These are phyloP conservation scores for Bungarus multicinctus DNA, from an alignment of 2,113 vertebrate genomes.

Conservation along the genomic window DNA sequence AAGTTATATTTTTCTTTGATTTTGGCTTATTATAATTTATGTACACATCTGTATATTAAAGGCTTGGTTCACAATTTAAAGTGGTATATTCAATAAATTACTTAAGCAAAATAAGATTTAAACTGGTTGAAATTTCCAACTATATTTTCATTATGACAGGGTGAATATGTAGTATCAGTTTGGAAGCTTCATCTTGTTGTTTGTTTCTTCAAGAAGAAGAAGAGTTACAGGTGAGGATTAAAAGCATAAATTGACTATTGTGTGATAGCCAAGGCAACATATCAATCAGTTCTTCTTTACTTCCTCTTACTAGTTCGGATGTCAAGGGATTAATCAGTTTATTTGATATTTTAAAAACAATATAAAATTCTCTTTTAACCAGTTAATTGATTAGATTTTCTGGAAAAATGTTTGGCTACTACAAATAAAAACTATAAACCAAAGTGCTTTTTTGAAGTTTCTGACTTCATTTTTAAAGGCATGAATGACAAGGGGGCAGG, in stretches of 20 bases:
- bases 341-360: background rate
- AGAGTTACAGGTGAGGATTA: constrained; percentile 76
- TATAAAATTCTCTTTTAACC: background rate
- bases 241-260: background rate
- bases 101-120: background rate
- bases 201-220: constrained; percentile 86
- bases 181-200: constrained; percentile 74
- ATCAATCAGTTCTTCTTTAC: background rate
- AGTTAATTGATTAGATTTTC: background rate
- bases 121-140: background rate
- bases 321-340: background rate
- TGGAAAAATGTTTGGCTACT: background rate
- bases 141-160: constrained; percentile 64
- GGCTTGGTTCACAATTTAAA: background rate
- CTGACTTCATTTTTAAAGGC: background rate
- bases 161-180: constrained; percentile 81
- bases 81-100: background rate
- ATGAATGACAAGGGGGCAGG: background rate
- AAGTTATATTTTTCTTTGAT: background rate
- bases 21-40: background rate
- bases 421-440: background rate
- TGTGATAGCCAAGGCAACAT: background rate
- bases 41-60: background rate
- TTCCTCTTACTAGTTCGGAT: background rate
- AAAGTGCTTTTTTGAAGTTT: background rate